Percentiles rank a stretch among this genome's conserved stretches.
phyloP scores from a whole-genome alignment of 2,113 vertebrate species.

The Oophaga pumilio region DNA sequence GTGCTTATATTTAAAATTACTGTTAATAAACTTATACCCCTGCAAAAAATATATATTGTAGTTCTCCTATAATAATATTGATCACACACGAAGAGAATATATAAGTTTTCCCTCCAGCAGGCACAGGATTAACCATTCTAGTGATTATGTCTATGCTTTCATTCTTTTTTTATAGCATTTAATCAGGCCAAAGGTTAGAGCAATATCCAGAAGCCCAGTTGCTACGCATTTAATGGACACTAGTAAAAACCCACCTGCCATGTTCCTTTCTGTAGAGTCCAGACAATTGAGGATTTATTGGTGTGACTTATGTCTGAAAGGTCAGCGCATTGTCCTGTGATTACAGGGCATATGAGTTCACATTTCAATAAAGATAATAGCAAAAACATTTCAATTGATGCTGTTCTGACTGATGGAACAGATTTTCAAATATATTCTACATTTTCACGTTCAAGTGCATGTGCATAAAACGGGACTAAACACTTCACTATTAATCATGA shows the following conservation, averaged over 20 bases:
- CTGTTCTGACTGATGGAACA: neutral
- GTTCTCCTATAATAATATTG: neutral
- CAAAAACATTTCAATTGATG: neutral
- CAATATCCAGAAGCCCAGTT: slow-evolving; percentile 41
- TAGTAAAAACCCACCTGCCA: slow-evolving; percentile 54
- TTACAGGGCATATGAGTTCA: slow-evolving; percentile 8
- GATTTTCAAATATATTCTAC: neutral
- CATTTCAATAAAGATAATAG: slow-evolving; percentile 22
- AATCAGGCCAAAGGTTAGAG: slow-evolving; percentile 43
- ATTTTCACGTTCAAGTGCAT: neutral
- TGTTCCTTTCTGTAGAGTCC: slow-evolving; percentile 31
- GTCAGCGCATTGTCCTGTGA: slow-evolving; percentile 48
- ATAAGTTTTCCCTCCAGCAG: neutral
- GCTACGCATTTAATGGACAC: slow-evolving; percentile 50
- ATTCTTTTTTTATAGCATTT: slow-evolving; percentile 22
- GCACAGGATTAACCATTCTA: neutral
- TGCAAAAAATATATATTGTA: neutral
- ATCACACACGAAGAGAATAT: neutral
- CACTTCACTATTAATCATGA: neutral
- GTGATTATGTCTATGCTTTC: neutral
- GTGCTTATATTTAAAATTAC: neutral
- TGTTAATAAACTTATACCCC: neutral
- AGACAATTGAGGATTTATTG: slow-evolving; percentile 53
- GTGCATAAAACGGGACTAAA: neutral
- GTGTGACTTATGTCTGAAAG: slow-evolving; percentile 43